Base-by-base conservation (phyloP, 1,140 invertebrate species). In the Drosophila ambigua region DNA sequence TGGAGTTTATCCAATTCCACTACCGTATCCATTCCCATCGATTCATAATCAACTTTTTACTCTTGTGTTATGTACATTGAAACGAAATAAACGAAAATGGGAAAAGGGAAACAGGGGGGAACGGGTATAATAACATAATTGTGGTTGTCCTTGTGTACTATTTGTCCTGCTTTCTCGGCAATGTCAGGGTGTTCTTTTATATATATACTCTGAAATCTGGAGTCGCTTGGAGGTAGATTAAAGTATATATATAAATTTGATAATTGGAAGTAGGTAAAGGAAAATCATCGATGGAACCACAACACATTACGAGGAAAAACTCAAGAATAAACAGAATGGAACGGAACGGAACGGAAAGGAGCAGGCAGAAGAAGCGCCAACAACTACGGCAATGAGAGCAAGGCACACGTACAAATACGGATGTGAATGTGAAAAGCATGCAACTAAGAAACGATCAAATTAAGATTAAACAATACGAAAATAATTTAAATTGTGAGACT, bases 141-240 rank as follows among this genome's bases (percentile, higher is more conserved):
- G 46, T 53, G 48, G 52, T 53, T 75, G 54, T 63, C 74, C 64
- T 66, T 68, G 65, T 68, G 59, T 78, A 67, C 64, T 62, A 62
- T 63, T 65, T 82, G 87, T 91, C 90, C 90, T 91, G 90, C 90
- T 91, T 91, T 91, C 90, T 91, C 90, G 90, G 90, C 90, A 80
- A 80, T 73, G 73, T 79, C 59, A 69, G 65, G 72, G 50, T 65
- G 79, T 72, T 77, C 31, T 82, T 82, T 73, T 81, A 72, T 61
- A 78, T 75, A 75, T 76, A 76, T 72, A 74, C 67, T 66, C 73
- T 55, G 62, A 61, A 51, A 48, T 83, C 61, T 57, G 63, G 61
- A 49, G 51, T 84, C 61, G 62, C 44, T 54, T 60, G 44, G 48
- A 50, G 64, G 72, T 55, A 77, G 44, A 77, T 62, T 51, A 44